Conservation (phyloP, 2,113 vertebrate species). For the Tursiops truncatus region DNA sequence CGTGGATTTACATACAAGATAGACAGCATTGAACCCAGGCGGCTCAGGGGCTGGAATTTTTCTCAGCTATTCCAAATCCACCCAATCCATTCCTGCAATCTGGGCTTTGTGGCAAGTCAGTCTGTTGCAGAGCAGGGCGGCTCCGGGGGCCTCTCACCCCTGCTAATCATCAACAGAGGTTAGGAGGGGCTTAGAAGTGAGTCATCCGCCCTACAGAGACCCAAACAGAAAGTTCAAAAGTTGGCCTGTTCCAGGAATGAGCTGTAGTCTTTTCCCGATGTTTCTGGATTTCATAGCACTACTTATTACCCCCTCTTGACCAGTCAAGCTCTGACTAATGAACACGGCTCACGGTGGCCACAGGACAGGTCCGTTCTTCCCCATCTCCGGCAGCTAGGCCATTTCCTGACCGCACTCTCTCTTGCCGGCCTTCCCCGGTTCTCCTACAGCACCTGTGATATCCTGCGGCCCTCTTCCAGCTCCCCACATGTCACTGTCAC, state of each 20-base stretch:
- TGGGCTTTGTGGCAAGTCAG: background rate
- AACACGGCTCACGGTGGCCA: background rate
- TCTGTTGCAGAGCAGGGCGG: background rate
- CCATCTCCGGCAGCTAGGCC: background rate
- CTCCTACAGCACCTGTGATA: background rate
- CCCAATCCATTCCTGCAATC: background rate
- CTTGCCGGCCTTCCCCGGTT: background rate
- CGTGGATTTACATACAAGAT: background rate
- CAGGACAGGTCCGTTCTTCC: background rate
- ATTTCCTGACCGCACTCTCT: background rate
- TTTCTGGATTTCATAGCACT: background rate
- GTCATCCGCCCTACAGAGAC: constrained; percentile 57
- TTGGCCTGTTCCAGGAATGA: constrained; percentile 55
- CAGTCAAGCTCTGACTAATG: background rate
- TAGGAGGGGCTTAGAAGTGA: constrained; percentile 64
- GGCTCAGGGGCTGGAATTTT: background rate
- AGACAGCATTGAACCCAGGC: background rate
- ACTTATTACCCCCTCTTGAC: background rate
- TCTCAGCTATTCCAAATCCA: background rate
- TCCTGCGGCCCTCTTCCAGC: background rate
- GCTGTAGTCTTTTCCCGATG: background rate
- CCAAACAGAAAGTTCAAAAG: constrained; percentile 60
- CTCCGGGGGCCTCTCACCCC: background rate
- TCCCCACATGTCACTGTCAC: background rate
- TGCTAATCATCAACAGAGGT: constrained; percentile 57